Evolutionary conservation across 2,797 vertebrate species (phyloP), one percentile per base, ranked within the genome.

Genomic region (Falco columbarius): DNA sequence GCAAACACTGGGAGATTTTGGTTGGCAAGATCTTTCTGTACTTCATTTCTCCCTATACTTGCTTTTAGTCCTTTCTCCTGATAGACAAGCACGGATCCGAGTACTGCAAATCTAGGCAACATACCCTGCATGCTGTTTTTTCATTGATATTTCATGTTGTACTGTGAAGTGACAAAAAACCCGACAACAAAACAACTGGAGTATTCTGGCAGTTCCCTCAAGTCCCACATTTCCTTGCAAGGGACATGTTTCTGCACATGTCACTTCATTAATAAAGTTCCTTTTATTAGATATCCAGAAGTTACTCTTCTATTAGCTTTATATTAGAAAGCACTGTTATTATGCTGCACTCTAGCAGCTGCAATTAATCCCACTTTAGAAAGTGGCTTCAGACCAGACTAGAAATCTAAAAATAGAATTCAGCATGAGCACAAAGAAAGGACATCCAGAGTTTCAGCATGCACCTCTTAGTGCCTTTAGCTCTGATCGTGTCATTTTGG

Each of bases 81-180:
- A 51, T 52, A 74, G 68, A 87, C 76, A 86, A 54, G 44, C 79
- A 86, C 36, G 8, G 21, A 79, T 95, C 82, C 61, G 24, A 87
- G 49, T 92, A 38, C 81, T 95, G 79, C 56, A 92, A 76, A 80
- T 80, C 80, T 6, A 95, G 84, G 54, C 87, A 94, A 61, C 16
- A 51, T 80, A 83, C n/a, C 86, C 49, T 91, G 30, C 36, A 62
- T 86, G 67, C 81, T 97, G 79, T 70, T 86, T 94, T 86, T 90
- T 76, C 77, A 85, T 93, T 46, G 83, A 4, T 96, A 87, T 94
- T 97, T 97, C 80, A 92, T 93, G 54, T 56, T 94, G 16, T 59
- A 27, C 59, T 72, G 47, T 65, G 44, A 88, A 95, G 63, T 73
- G 72, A 93, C 90, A 46, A 59, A 15, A 68, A 51, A 29, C n/a